A percentile compares a stretch with the other conserved stretches of the same genome.
These are phyloP conservation scores for Hycleus cichorii DNA, from an alignment of 1,140 invertebrate genomes.

Conservation along the genomic window DNA sequence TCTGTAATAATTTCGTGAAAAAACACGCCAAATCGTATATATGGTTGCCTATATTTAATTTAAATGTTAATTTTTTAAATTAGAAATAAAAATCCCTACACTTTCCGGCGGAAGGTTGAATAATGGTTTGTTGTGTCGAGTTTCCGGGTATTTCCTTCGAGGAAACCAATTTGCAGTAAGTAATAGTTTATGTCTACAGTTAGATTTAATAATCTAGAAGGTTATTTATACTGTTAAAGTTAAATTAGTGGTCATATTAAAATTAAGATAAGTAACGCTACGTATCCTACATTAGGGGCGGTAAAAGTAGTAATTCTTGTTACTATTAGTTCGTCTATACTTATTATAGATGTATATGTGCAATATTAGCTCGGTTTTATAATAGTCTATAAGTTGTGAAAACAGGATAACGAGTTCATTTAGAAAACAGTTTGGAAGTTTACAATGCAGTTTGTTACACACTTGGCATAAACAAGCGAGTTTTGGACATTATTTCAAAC, in stretches of 20 bases:
- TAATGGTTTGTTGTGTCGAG: not conserved
- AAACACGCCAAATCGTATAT: too few species aligned
- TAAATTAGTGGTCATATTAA: conserved; percentile 13
- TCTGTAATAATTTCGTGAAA: too few species aligned
- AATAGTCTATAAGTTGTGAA: not conserved
- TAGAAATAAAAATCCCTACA: too few species aligned
- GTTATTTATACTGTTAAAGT: conserved; percentile 10
- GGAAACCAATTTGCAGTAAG: conserved; percentile 5
- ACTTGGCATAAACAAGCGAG: conserved; percentile 9
- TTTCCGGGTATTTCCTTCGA: conserved; percentile 5
- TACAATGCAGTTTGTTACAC: conserved; percentile 9
- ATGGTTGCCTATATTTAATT: too few species aligned
- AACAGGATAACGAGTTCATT: conserved; percentile 15
- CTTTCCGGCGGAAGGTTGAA: too few species aligned
- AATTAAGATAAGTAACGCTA: conserved; percentile 4
- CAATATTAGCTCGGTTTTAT: too few species aligned
- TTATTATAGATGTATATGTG: too few species aligned
- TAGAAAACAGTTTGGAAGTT: conserved; percentile 10
- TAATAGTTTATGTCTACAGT: conserved; percentile 5
- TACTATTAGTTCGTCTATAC: too few species aligned
- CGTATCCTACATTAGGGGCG: too few species aligned
- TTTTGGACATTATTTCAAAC: conserved; percentile 12
- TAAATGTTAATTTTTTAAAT: too few species aligned
- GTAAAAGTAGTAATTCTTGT: too few species aligned
- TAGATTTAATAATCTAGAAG: conserved; percentile 6